A percentile compares a stretch with the other conserved stretches of the same genome.
Evolutionary conservation across 2,888 invertebrate species (phyloP).

Genomic region (Empis stercorea): DNA sequence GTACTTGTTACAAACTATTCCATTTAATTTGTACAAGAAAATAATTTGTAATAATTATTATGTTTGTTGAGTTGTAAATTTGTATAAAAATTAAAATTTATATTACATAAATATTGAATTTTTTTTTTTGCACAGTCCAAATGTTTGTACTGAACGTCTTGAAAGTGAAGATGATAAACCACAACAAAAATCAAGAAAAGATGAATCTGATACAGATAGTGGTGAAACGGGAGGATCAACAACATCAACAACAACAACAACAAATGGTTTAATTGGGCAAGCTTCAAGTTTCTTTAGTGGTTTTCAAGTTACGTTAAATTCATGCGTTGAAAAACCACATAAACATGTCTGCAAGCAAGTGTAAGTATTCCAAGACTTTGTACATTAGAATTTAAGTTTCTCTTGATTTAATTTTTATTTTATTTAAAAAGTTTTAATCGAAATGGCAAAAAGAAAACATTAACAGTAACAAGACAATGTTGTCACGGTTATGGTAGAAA

Average conservation of each 20-base stretch:
- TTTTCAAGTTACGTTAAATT: slow-evolving; percentile 33
- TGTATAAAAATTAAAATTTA: too few relatives aligned
- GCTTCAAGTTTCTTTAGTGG: slow-evolving; percentile 24
- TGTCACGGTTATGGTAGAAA: slow-evolving; percentile 49
- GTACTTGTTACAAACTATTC: too few relatives aligned
- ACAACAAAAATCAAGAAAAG: slow-evolving; percentile 21
- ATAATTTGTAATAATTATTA: too few relatives aligned
- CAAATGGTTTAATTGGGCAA: slow-evolving; percentile 16
- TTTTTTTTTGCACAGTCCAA: too few relatives aligned
- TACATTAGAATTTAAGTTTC: too few relatives aligned
- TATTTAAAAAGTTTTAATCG: slow-evolving; percentile 38
- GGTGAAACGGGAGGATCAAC: slow-evolving; percentile 18
- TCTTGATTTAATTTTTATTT: background rate
- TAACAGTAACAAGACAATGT: slow-evolving; percentile 50
- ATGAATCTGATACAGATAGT: slow-evolving; percentile 12
- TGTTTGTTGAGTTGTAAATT: too few relatives aligned
- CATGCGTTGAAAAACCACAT: slow-evolving; percentile 33
- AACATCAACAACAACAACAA: too few relatives aligned
- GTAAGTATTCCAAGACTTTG: slow-evolving; percentile 29
- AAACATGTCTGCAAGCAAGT: slow-evolving; percentile 34
- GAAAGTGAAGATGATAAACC: slow-evolving; percentile 19
- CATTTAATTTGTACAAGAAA: too few relatives aligned
- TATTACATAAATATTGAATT: too few relatives aligned
- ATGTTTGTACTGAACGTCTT: slow-evolving; percentile 49
- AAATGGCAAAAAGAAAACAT: slow-evolving; percentile 46